Percentiles rank a stretch among this genome's conserved stretches.
Conservation (phyloP, 2,888 invertebrate species). For the Chrysolina oricalcia region DNA sequence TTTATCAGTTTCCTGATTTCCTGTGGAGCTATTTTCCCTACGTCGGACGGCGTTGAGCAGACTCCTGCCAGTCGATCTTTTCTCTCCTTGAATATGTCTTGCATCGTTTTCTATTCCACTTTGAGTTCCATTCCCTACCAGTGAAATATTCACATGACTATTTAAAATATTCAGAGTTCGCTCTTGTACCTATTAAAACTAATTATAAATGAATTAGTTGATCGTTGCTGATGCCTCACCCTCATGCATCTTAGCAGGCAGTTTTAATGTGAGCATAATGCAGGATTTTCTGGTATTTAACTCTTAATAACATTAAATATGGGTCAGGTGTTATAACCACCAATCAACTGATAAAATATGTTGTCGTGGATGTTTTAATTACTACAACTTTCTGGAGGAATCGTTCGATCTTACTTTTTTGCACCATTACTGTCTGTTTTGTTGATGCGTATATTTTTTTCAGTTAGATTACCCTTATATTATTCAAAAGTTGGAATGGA, state of each 20-base stretch:
- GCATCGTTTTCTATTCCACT: too few relatives aligned
- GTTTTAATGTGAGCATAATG: background rate
- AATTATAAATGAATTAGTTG: background rate
- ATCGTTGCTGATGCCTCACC: background rate
- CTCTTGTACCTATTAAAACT: background rate
- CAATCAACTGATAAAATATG: constrained; percentile 11
- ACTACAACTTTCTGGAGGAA: constrained; percentile 22
- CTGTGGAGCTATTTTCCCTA: too few relatives aligned
- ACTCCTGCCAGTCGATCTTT: too few relatives aligned
- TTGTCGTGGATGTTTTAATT: constrained; percentile 16
- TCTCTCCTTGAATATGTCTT: too few relatives aligned
- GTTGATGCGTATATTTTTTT: constrained; percentile 16
- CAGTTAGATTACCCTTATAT: constrained; percentile 38
- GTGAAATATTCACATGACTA: constrained; percentile 48
- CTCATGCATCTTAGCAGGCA: background rate
- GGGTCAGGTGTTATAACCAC: constrained; percentile 42
- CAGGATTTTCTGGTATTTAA: constrained; percentile 37
- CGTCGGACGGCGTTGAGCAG: too few relatives aligned
- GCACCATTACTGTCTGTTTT: background rate
- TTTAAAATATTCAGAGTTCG: background rate
- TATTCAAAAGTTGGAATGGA: background rate
- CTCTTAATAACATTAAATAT: constrained; percentile 29
- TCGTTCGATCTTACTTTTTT: constrained; percentile 24
- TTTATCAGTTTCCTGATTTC: too few relatives aligned
- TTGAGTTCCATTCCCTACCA: constrained; percentile 56